phyloP scores from a whole-genome alignment of 2,797 vertebrate genomes.

The Melanotaenia trifasciata region DNA sequence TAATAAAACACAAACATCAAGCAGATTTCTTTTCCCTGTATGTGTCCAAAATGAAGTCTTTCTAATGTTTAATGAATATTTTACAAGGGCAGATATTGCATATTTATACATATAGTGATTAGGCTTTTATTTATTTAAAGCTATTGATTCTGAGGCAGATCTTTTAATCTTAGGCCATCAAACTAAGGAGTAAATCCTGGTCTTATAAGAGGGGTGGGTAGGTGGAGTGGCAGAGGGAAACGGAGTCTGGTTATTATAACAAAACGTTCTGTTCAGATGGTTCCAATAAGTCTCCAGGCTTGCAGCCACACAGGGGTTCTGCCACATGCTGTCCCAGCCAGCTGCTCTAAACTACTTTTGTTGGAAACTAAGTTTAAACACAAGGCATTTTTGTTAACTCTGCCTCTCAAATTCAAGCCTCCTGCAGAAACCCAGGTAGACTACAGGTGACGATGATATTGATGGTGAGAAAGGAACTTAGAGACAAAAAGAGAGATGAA shows the following conservation, averaged over 20 bases:
- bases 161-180: slow-evolving; percentile 24
- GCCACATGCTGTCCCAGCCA: slow-evolving; percentile 59
- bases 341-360: slow-evolving; percentile 43
- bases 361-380: slow-evolving; percentile 29
- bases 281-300: slow-evolving; percentile 62
- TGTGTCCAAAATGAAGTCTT: background rate
- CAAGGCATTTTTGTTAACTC: slow-evolving; percentile 41
- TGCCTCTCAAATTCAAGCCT: slow-evolving; percentile 33
- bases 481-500: background rate
- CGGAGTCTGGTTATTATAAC: slow-evolving; percentile 51
- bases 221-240: slow-evolving; percentile 34
- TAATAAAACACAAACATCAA: background rate
- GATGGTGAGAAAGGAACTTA: background rate
- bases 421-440: slow-evolving; percentile 11
- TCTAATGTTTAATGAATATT: background rate
- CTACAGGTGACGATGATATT: background rate
- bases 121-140: slow-evolving; percentile 16
- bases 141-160: slow-evolving; percentile 5
- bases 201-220: slow-evolving; percentile 10
- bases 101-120: slow-evolving; percentile 1
- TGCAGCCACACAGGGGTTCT: slow-evolving; percentile 56
- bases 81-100: background rate
- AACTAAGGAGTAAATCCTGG: slow-evolving; percentile 14
- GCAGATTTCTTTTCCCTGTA: background rate
- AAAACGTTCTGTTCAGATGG: slow-evolving; percentile 64